Conservation (phyloP, 35 echinoderm and acorn worm species). For the Stichopus chloronotus region DNA sequence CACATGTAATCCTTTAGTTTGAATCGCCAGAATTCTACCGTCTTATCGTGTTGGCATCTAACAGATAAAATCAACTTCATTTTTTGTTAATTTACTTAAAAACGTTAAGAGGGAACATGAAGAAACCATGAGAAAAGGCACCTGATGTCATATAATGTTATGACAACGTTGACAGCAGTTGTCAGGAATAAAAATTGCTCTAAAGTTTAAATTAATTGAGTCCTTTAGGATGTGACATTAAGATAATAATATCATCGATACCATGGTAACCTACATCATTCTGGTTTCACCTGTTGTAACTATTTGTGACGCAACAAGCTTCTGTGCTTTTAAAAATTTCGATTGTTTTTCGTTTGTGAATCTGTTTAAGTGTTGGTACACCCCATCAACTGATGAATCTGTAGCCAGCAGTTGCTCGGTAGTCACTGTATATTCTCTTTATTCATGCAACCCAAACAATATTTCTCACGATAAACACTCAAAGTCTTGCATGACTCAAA, state of each 20-base stretch:
- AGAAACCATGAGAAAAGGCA: background rate
- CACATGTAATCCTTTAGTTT: too few relatives aligned
- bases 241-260: background rate
- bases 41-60: background rate
- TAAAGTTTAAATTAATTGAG: background rate
- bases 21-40: background rate
- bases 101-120: background rate
- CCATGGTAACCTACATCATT: background rate
- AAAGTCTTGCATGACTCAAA: too few relatives aligned
- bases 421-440: too few relatives aligned
- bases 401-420: too few relatives aligned
- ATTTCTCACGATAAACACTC: too few relatives aligned
- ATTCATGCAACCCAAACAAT: too few relatives aligned
- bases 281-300: too few relatives aligned
- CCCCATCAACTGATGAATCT: too few relatives aligned
- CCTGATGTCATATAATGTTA: background rate
- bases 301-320: too few relatives aligned
- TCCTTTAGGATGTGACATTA: background rate
- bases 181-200: background rate
- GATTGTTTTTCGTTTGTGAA: too few relatives aligned
- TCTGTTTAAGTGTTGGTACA: too few relatives aligned
- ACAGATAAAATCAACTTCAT: conserved; percentile 6
- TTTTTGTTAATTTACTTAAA: background rate
- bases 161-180: background rate
- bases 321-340: too few relatives aligned